These are phyloP conservation scores for Pipistrellus pipistrellus DNA, from an alignment of 2,797 vertebrate genomes.

Conservation along the genomic window DNA sequence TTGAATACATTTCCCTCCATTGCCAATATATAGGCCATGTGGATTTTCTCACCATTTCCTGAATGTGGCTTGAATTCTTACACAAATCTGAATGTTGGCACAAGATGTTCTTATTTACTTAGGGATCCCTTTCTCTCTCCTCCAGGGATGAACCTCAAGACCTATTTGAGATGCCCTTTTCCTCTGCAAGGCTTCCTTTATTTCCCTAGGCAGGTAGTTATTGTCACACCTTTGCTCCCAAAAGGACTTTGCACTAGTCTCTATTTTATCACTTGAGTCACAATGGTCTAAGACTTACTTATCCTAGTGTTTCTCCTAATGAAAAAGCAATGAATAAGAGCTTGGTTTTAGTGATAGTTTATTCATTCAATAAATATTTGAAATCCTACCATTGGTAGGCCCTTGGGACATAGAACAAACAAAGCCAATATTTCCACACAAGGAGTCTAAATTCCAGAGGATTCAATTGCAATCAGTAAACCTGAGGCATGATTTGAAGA, in stretches of 20 bases:
- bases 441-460: neutral
- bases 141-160: neutral
- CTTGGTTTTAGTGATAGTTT: neutral
- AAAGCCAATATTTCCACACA: neutral
- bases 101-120: neutral
- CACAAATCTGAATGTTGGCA: neutral
- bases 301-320: neutral
- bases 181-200: neutral
- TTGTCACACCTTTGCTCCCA: neutral
- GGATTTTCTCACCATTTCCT: neutral
- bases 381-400: neutral
- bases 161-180: neutral
- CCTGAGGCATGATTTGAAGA: neutral
- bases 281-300: neutral
- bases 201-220: neutral
- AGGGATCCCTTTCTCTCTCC: neutral
- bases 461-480: neutral
- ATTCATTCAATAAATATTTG: constrained; percentile 5
- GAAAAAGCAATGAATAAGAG: neutral
- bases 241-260: fast-evolving
- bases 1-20: neutral
- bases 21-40: neutral
- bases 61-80: neutral
- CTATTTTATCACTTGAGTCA: neutral
- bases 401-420: neutral